Evolutionary conservation across 2,888 invertebrate species (phyloP), one percentile per base, ranked within the genome.

Genomic region (Spicauda simplicius): DNA sequence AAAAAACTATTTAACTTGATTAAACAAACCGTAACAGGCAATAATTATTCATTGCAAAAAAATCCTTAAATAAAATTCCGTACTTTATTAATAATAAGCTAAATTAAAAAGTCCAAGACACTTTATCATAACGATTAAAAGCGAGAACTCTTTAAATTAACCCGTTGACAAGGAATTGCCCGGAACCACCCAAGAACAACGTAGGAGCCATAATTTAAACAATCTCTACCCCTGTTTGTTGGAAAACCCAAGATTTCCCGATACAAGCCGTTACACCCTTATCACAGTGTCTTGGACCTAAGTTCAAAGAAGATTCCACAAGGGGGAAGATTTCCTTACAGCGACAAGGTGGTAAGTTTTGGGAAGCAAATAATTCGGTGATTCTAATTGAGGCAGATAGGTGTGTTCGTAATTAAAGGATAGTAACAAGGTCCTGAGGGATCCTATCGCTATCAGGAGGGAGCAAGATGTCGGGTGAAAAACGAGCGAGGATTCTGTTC

Each of bases 321-420:
- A n/a, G n/a, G n/a, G 8, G 10, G 18, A 18, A 20, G 30, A 16
- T 16, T 60, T 64, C 62, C 70, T 78, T 71, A 80, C 74, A 73
- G 74, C 79, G 80, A 79, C 77, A 78, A 79, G 78, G 80, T 80
- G 74, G 73, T 72, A 78, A 77, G 73, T 73, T 68, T 67, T 70
- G 69, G 72, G 71, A 73, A 75, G 80, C 83, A 88, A 88, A 87
- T 81, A 87, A 80, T 75, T 81, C 78, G 73, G 72, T 70, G 74
- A 73, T 78, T 77, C 83, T 89, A 88, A 90, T 88, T 89, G 86
- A 83, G 80, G 77, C 77, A 85, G 86, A 87, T 87, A 89, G 89
- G 89, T 90, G 86, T 81, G 76, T 77, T 78, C 77, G 81, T 90
- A 89, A 90, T 91, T 90, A 90, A 81, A 79, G 78, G 81, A 82